These are phyloP conservation scores for Bellardia pandia DNA, from an alignment of 2,888 invertebrate species.

Conservation along the genomic window DNA sequence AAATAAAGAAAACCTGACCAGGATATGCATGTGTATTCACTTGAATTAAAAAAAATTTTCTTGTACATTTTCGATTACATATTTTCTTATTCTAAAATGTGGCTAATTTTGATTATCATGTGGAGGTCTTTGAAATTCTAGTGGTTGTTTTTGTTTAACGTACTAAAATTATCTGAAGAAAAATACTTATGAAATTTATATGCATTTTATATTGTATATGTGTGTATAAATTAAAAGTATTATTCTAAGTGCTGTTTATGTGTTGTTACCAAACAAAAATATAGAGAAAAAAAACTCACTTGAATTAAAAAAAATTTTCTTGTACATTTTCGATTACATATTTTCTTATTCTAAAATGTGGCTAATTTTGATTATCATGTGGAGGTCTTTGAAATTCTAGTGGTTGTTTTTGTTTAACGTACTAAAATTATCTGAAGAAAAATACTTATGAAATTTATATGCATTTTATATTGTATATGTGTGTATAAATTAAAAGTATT, in stretches of 20 bases:
- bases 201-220: constrained; percentile 26
- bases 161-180: constrained; percentile 3
- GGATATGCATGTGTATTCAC: constrained; percentile 35
- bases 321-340: constrained; percentile 18
- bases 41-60: constrained; percentile 4
- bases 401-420: background rate
- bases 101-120: constrained; percentile 43
- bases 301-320: constrained; percentile 7
- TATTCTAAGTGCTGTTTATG: background rate
- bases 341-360: constrained; percentile 21
- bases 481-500: background rate
- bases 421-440: background rate
- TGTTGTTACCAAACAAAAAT: constrained; percentile 18
- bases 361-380: constrained; percentile 40
- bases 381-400: background rate
- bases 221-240: background rate
- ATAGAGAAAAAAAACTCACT: too few relatives aligned
- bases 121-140: background rate
- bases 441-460: background rate
- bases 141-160: background rate
- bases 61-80: constrained; percentile 21
- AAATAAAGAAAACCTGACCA: constrained; percentile 21
- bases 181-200: background rate
- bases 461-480: constrained; percentile 26
- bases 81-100: constrained; percentile 18